phyloP scores from a whole-genome alignment of 2,797 vertebrate species.

The Macrochelys suwanniensis region DNA sequence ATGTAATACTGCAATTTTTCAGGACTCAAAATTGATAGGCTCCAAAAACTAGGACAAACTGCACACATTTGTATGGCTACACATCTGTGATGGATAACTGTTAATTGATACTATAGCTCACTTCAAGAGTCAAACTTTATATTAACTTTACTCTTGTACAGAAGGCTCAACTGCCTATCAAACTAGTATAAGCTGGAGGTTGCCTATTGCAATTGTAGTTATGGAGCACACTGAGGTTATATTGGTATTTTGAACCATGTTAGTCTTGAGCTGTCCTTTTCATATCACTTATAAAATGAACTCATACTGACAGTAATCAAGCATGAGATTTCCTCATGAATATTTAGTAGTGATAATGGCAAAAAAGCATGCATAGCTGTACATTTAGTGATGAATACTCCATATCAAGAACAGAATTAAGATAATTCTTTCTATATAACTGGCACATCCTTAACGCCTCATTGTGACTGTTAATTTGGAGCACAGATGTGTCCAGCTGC shows the following conservation, averaged over 20 bases:
- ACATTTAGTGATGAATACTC: slow-evolving; percentile 29
- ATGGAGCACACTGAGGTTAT: slow-evolving; percentile 27
- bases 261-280: slow-evolving; percentile 32
- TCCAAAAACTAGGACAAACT: slow-evolving; percentile 52
- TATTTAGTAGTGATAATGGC: slow-evolving; percentile 10
- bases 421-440: background rate
- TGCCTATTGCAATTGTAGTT: slow-evolving; percentile 15
- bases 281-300: slow-evolving; percentile 33
- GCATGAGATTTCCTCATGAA: background rate
- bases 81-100: slow-evolving; percentile 42
- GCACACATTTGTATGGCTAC: slow-evolving; percentile 35
- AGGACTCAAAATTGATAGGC: slow-evolving; percentile 37
- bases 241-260: slow-evolving; percentile 37
- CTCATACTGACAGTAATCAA: background rate
- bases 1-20: background rate
- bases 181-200: slow-evolving; percentile 26
- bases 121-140: slow-evolving; percentile 56
- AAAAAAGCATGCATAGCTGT: slow-evolving; percentile 5
- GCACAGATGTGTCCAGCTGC: background rate
- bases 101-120: slow-evolving; percentile 55
- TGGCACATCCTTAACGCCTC: background rate
- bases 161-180: slow-evolving; percentile 58
- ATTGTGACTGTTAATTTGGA: background rate
- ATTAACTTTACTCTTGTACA: slow-evolving; percentile 49
- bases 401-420: background rate